Conservation (phyloP, 2,797 vertebrate genomes). For the Nannoperca obscura region DNA sequence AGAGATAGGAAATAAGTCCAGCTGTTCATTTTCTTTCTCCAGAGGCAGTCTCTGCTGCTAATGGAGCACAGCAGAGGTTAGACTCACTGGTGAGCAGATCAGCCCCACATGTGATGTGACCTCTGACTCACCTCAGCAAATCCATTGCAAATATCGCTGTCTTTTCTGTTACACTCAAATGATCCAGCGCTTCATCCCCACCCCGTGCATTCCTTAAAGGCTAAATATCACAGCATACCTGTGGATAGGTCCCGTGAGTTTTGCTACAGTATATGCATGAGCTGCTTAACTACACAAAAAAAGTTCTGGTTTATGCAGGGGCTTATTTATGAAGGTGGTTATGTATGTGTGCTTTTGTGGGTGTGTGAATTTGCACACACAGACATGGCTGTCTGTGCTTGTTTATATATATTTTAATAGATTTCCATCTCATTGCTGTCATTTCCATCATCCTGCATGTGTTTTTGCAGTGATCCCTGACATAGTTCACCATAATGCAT, state of each 20-base stretch:
- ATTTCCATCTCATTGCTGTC: constrained; percentile 41
- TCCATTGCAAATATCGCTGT: constrained; percentile 59
- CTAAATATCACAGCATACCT: constrained; percentile 51
- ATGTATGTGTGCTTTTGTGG: constrained; percentile 9
- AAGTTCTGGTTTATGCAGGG: constrained; percentile 34
- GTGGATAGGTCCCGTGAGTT: constrained; percentile 36
- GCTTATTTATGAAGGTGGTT: constrained; percentile 44
- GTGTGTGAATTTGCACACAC: constrained; percentile 17
- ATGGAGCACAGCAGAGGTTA: constrained; percentile 77
- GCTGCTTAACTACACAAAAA: constrained; percentile 47
- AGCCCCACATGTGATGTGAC: constrained; percentile 53
- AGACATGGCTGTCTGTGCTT: neutral
- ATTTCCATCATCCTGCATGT: constrained; percentile 13
- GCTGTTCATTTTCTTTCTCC: constrained; percentile 65
- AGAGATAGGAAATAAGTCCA: constrained; percentile 57
- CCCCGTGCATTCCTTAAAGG: constrained; percentile 46
- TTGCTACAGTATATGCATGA: constrained; percentile 33
- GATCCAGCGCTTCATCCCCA: constrained; percentile 50
- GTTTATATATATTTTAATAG: constrained; percentile 5
- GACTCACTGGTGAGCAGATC: constrained; percentile 60
- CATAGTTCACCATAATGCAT: constrained; percentile 4
- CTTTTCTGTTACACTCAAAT: constrained; percentile 58
- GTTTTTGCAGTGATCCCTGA: constrained; percentile 9
- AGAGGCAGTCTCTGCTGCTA: constrained; percentile 57
- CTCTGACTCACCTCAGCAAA: constrained; percentile 75